Evolutionary conservation across 2,113 vertebrate genomes (phyloP).

Genomic region (Sapayoa aenigma): DNA sequence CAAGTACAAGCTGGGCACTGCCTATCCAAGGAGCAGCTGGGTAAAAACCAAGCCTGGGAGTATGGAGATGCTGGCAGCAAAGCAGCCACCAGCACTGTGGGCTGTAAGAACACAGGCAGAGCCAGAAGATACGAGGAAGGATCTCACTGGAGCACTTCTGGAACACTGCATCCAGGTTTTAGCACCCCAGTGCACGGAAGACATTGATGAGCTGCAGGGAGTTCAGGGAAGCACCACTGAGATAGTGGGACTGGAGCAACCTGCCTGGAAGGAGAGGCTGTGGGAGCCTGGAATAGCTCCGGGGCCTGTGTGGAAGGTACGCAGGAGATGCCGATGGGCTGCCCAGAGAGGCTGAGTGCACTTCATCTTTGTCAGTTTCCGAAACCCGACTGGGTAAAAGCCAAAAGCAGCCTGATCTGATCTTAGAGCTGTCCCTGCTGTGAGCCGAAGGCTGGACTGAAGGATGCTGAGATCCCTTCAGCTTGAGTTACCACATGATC

Average conservation of each 20-base stretch:
- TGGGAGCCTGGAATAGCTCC: not conserved
- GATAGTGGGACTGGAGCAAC: not conserved
- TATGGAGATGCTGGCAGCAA: not conserved
- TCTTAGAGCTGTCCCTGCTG: not conserved
- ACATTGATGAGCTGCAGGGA: not conserved
- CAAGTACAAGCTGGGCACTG: rapidly evolving
- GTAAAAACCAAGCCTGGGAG: not conserved
- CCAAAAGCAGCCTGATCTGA: not conserved
- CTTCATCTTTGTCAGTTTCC: not conserved
- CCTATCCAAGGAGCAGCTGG: not conserved
- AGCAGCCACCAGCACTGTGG: not conserved
- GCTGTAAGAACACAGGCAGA: not conserved
- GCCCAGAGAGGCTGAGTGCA: not conserved
- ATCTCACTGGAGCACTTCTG: not conserved
- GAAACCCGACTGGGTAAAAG: not conserved
- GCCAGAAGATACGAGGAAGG: not conserved
- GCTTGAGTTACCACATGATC: not conserved
- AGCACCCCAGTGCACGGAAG: not conserved
- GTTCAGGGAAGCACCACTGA: not conserved
- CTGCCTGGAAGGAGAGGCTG: not conserved
- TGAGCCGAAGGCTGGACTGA: not conserved
- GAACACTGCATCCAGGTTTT: not conserved
- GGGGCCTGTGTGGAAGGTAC: not conserved
- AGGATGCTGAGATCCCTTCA: not conserved
- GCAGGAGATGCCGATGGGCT: rapidly evolving